Base-by-base conservation (phyloP, 2,888 invertebrate species). In the Coecobrya sp. region DNA sequence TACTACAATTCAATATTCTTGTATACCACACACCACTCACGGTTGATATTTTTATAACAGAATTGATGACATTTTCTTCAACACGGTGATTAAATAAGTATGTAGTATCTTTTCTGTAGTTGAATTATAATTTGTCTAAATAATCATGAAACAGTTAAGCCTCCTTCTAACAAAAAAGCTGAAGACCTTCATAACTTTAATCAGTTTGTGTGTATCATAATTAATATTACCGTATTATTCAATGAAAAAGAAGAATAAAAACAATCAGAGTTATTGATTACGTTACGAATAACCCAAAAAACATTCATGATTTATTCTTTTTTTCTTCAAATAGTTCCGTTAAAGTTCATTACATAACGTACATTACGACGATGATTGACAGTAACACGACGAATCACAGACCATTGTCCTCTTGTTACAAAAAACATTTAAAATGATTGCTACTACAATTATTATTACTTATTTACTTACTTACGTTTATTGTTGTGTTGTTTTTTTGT, bases 391-490 rank as follows among this genome's bases (percentile, higher is more conserved):
- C 89, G 85, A 92, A 92, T 92, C 92, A 92, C 92, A 92, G 92
- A 92, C 85, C 84, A 76, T 92, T 92, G 92, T 92, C 89, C 92
- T 89, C 86, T 89, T 81, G 79, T 91, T 92, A 92, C 88, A 87
- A 79, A 73, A 90, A 22, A 42, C n/a, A n/a, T n/a, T 89, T 65
- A 84, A 86, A 82, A 87, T 82, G 82, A 49, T 70, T 84, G 52
- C 82, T 89, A 55, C 42, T 16, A 68, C 79, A 81, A 30, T 27
- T 36, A 36, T 36, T 36, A 42, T 30, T 65, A 85, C n/a, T n/a
- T n/a, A n/a, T n/a, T 27, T 62, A 79, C 27, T 65, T 65, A 25
- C 10, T 52, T 45, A 36, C 7, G 36, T 36, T 36, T 36, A 7
- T 36, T 36, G 36, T n/a, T n/a, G n/a, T n/a, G n/a, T n/a, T 55